Evolutionary conservation across 2,113 vertebrate species (phyloP), one percentile per base, ranked within the genome.

Genomic region (Callipepla californica): DNA sequence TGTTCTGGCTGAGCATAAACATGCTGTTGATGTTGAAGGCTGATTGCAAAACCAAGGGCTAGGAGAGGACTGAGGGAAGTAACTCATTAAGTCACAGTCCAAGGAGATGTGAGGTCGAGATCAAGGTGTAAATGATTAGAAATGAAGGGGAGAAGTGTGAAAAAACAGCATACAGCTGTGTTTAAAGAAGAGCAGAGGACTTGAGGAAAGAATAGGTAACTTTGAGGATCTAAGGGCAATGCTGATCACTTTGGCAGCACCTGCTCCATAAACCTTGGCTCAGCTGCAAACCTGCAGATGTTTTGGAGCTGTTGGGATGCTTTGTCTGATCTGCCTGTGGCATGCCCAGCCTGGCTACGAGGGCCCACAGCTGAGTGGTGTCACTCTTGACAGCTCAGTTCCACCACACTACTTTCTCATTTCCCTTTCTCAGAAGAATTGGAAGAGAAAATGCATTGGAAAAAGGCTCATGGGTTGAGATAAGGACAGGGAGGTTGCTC

Each of bases 181-280:
- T 53, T 93, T 81, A 51, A 57, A 87, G 34, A 76, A 58, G 69
- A 62, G 55, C 36, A 45, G 66, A 70, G 73, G 22, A 18, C n/a
- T 51, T 4, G 8, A 51, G 36, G 30, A 75, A 68, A 61, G 61
- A 74, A 78, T 14, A 23, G 19, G 11, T 19, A 78, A 36, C 34
- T 6, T 4, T 36, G n/a, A 32, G 23, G 22, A 69, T n/a, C 16
- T 48, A 21, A 48, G 45, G 23, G 23, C 23, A 40, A 40, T 26
- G 23, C 20, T 25, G 9, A 22, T 53, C 47, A 20, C 8, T 8
- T 1, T 0, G 40, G 55, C 44, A 82, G 40, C 15, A n/a, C 0
- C 1, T 19, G 13, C 3, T 18, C 3, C 34, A 25, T 12, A 34
- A 62, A 80, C 57, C 26, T 66, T 78, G n/a, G 3, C n/a, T 28